These are phyloP conservation scores for Linnaemya tessellans DNA, from an alignment of 2,888 invertebrate genomes.

Conservation along the genomic window DNA sequence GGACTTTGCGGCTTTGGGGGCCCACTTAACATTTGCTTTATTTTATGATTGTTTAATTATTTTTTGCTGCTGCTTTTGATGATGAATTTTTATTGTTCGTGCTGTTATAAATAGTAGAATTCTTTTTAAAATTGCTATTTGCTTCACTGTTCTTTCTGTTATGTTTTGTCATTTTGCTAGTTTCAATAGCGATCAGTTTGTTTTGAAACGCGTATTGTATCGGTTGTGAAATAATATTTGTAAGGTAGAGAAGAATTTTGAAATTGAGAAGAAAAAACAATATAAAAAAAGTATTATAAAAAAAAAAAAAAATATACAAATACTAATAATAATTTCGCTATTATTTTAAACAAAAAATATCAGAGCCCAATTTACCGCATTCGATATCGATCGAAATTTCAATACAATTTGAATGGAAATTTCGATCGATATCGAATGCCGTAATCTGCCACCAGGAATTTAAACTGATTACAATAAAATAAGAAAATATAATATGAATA, in stretches of 20 bases:
- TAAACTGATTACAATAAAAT: too few relatives aligned
- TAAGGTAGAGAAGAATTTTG: constrained; percentile 30
- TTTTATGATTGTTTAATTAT: background rate
- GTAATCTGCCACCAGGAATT: too few relatives aligned
- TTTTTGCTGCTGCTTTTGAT: constrained; percentile 28
- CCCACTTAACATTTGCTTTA: constrained; percentile 38
- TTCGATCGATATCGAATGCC: too few relatives aligned
- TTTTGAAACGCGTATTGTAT: constrained; percentile 67
- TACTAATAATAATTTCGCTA: too few relatives aligned
- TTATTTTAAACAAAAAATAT: too few relatives aligned
- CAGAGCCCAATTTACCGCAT: too few relatives aligned
- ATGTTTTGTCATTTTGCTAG: constrained; percentile 61
- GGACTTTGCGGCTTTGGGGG: constrained; percentile 36
- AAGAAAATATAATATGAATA: too few relatives aligned
- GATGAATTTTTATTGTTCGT: constrained; percentile 30
- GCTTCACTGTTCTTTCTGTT: constrained; percentile 28
- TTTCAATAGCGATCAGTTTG: constrained; percentile 69
- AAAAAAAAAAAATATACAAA: background rate
- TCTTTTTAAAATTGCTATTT: constrained; percentile 23
- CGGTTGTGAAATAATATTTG: constrained; percentile 62
- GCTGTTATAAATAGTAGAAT: constrained; percentile 33
- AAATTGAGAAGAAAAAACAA: background rate
- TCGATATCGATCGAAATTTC: too few relatives aligned
- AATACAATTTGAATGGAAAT: too few relatives aligned
- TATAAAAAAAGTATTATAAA: background rate